phyloP scores from a whole-genome alignment of 2,797 vertebrate genomes.

The Enteromius thamalakanensis region DNA sequence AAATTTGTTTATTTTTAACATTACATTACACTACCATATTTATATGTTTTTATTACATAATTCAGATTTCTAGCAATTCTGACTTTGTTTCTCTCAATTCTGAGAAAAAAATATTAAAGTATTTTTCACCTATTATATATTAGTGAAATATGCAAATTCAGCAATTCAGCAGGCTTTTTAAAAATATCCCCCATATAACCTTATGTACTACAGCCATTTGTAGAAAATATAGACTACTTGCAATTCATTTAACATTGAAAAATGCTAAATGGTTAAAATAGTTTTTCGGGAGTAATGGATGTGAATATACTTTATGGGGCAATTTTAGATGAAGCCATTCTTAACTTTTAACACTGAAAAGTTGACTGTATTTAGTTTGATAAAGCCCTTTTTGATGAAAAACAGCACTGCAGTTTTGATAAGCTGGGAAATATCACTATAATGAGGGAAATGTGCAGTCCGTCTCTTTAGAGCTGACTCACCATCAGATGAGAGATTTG shows the following conservation, averaged over 20 bases:
- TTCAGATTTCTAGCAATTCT: neutral
- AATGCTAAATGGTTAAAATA: neutral
- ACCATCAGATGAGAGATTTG: slow-evolving; percentile 26
- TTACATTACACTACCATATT: neutral
- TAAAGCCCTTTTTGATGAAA: neutral
- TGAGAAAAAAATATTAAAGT: neutral
- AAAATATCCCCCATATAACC: neutral
- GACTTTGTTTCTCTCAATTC: neutral
- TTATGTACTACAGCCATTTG: neutral
- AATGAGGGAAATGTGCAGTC: slow-evolving; percentile 33
- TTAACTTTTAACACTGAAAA: neutral
- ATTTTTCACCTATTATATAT: neutral
- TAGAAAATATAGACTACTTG: neutral
- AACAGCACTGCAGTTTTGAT: slow-evolving; percentile 19
- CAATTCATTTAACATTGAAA: neutral
- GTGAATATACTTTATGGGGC: neutral
- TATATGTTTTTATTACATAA: neutral
- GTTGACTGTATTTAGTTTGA: slow-evolving; percentile 14
- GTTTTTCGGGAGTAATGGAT: neutral
- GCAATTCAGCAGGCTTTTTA: neutral
- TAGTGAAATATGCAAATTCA: neutral
- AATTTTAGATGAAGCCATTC: neutral
- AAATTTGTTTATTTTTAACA: neutral
- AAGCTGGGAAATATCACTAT: slow-evolving; percentile 1
- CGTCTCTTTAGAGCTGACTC: slow-evolving; percentile 15